Base-by-base conservation (phyloP, 1,140 invertebrate genomes). In the Neodiprion virginianus region DNA sequence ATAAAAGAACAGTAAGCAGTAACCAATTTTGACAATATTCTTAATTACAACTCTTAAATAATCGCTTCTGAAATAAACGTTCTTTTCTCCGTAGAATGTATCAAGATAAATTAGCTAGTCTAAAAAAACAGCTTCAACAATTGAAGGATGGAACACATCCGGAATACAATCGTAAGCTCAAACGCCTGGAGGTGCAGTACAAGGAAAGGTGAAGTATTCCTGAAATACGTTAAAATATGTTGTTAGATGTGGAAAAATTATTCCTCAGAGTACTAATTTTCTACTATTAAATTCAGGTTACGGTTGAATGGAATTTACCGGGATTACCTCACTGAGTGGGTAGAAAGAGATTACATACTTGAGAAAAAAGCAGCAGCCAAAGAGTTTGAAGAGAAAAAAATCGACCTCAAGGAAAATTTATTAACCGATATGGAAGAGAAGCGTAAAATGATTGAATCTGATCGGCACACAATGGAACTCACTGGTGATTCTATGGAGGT, bases 321-420 rank as follows among this genome's bases (percentile, higher is more conserved):
- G 78, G 94, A 96, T 68, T 95, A 96, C 81, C 92, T 96, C 88
- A 91, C 93, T 8, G 95, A 97, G 78, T 93, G 94, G 80, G 94
- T 97, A 5, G 96, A 98, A 82, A 90, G 92, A 75, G 97, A 98
- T 80, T 98, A 95, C 83, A 89, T 94, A 76, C 91, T 92, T 49
- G 98, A 99, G 84, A 96, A 96, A 84, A 95, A 95, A 86, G 93
- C 94, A 47, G 95, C 96, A 4, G 93, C 91, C 0, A 95, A 96
- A 87, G 97, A 99, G 81, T 97, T 97, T 91, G 96, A 99, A 86
- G 97, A 99, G 79, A 98, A 98, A 84, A 97, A 97, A 85, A 91
- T 95, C 78, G 97, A 98, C 84, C 88, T 99, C 11, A 93, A 94
- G 82, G 97, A 98, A 85, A 97, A 94, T 88, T 85, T 99, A 14